A percentile compares a stretch with the other conserved stretches of the same genome.
phyloP scores from a whole-genome alignment of 2,888 invertebrate genomes.

The Anarsia innoxiella region DNA sequence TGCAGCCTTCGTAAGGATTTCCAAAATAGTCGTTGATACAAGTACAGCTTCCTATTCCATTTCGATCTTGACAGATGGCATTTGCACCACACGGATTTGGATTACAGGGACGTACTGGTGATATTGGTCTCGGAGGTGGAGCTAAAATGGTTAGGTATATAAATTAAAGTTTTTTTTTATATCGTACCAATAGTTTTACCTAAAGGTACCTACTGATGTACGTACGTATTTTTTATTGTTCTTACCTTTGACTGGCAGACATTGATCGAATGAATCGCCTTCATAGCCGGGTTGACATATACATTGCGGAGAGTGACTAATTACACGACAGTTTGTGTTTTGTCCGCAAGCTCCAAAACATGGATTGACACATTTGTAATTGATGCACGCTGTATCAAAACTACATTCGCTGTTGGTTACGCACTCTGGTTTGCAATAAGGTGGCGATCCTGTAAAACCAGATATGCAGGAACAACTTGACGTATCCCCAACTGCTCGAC shows the following conservation, averaged over 20 bases:
- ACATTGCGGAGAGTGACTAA: constrained; percentile 91
- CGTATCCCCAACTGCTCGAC: constrained; percentile 67
- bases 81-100: constrained; percentile 81
- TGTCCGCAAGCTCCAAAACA: constrained; percentile 87
- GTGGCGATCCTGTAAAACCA: constrained; percentile 83
- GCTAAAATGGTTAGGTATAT: constrained; percentile 20
- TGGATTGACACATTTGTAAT: constrained; percentile 86
- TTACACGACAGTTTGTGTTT: constrained; percentile 83
- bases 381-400: constrained; percentile 84
- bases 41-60: constrained; percentile 79
- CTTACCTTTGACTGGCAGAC: constrained; percentile 60
- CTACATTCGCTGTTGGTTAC: constrained; percentile 87
- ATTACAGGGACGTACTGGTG: constrained; percentile 61
- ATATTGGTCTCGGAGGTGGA: constrained; percentile 32
- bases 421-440: constrained; percentile 88
- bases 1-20: constrained; percentile 80
- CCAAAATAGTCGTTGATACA: constrained; percentile 82
- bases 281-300: constrained; percentile 81
- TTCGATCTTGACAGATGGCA: constrained; percentile 79
- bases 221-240: not conserved
- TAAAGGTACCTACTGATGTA: constrained; percentile 2
- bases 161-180: too few relatives aligned
- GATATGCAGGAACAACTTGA: constrained; percentile 83
- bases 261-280: constrained; percentile 87
- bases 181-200: not conserved